Percentiles rank a stretch among this genome's conserved stretches.
Conservation (phyloP, 2,888 invertebrate species). For the Mystacides longicornis region DNA sequence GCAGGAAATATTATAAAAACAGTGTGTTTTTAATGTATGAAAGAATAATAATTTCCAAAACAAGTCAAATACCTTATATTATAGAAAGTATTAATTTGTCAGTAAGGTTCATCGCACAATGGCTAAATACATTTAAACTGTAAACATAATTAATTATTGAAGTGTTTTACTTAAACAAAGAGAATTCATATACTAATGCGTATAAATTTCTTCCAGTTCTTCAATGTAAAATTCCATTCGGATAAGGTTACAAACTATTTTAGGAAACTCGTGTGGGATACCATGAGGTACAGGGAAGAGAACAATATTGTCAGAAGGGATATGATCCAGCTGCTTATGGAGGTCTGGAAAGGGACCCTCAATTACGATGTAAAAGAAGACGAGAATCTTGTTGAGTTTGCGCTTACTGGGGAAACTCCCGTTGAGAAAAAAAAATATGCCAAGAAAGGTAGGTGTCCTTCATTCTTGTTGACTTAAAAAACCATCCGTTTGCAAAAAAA, state of each 20-base stretch:
- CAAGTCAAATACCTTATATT: no score
- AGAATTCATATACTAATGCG: no score
- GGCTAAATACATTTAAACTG: no score
- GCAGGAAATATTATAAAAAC: no score
- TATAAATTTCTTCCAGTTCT: slow-evolving; percentile 27
- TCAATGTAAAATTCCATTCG: slow-evolving; percentile 35
- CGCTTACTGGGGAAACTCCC: slow-evolving; percentile 38
- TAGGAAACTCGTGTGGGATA: slow-evolving; percentile 16
- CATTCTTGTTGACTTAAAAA: no score
- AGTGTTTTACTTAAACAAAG: no score
- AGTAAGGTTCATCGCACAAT: no score
- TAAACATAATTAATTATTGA: no score
- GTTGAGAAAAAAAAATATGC: slow-evolving; percentile 33
- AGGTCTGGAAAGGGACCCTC: slow-evolving; percentile 37
- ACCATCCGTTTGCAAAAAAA: no score
- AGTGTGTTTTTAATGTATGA: no score
- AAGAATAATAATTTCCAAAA: no score
- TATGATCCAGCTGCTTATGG: slow-evolving; percentile 50
- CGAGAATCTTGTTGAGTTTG: slow-evolving; percentile 35
- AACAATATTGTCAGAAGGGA: slow-evolving; percentile 38
- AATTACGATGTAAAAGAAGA: slow-evolving; percentile 30
- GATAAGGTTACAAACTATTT: slow-evolving; percentile 27
- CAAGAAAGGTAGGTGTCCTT: slow-evolving; percentile 5
- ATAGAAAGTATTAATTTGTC: no score
- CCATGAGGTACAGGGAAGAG: slow-evolving; percentile 32